A percentile compares a stretch with the other conserved stretches of the same genome.
phyloP scores from a whole-genome alignment of 2,797 vertebrate genomes.

The Xyrichtys novacula region DNA sequence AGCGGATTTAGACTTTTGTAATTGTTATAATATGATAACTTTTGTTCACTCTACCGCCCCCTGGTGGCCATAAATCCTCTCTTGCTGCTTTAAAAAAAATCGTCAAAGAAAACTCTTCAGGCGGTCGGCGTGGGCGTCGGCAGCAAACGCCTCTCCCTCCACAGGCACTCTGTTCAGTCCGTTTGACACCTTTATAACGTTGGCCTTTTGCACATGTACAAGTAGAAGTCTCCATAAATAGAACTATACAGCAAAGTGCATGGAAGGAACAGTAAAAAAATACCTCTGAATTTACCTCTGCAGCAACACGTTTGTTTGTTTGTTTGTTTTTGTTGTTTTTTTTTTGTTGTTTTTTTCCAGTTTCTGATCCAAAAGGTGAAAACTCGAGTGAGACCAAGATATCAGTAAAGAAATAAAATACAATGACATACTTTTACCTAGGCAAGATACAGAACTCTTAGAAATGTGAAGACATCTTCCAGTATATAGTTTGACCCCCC shows the following conservation, averaged over 20 bases:
- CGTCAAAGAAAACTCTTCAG: conserved; percentile 28
- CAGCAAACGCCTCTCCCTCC: conserved; percentile 46
- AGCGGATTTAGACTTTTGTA: no score
- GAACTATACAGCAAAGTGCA: conserved; percentile 82
- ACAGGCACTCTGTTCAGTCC: conserved; percentile 72
- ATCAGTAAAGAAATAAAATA: conserved; percentile 80
- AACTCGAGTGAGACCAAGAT: conserved; percentile 74
- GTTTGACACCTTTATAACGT: conserved; percentile 50
- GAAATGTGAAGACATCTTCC: conserved; percentile 82
- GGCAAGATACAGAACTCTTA: conserved; percentile 78
- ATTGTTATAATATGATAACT: neutral
- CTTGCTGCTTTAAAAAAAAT: conserved; percentile 39
- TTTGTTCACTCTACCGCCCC: conserved; percentile 6
- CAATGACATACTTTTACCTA: conserved; percentile 76
- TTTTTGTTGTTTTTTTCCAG: conserved; percentile 23
- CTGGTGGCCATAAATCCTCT: conserved; percentile 8
- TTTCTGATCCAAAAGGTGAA: conserved; percentile 76
- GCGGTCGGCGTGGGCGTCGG: conserved; percentile 41
- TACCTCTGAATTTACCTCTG: conserved; percentile 78
- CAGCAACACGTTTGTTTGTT: conserved; percentile 73
- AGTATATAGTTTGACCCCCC: conserved; percentile 66
- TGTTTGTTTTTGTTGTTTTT: no score
- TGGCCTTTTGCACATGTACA: conserved; percentile 73
- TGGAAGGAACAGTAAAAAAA: conserved; percentile 82
- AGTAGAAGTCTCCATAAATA: conserved; percentile 77